Evolutionary conservation across 2,888 invertebrate species (phyloP).

Genomic region (Macaria notata): DNA sequence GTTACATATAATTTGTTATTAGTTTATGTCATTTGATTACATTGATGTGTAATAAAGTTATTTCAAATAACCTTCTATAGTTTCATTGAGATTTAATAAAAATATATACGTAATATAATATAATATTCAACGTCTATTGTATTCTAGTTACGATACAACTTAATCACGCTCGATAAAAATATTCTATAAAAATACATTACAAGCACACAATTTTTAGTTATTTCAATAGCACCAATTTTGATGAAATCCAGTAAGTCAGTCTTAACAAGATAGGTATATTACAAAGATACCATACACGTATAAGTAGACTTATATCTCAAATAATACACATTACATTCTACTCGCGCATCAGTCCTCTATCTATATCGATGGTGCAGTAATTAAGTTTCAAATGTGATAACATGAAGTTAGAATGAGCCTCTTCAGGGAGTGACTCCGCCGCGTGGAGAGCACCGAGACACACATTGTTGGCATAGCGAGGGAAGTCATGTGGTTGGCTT

Average conservation of each 20-base stretch:
- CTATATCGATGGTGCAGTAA: conserved; percentile 8
- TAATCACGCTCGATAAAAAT: not conserved
- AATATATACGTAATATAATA: not conserved
- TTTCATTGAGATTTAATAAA: conserved; percentile 13
- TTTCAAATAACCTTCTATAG: conserved; percentile 37
- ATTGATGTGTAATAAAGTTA: conserved; percentile 75
- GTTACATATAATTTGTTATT: conserved; percentile 54
- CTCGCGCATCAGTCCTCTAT: conserved; percentile 4
- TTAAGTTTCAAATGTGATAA: conserved; percentile 15
- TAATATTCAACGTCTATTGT: not conserved
- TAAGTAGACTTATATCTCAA: not conserved
- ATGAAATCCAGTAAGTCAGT: not conserved
- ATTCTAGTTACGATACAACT: not conserved
- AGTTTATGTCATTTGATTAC: conserved; percentile 50
- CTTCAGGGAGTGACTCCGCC: conserved; percentile 8
- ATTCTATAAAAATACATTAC: not conserved
- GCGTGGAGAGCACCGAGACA: conserved; percentile 2
- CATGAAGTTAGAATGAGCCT: conserved; percentile 12
- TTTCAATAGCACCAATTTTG: not conserved
- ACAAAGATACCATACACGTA: not conserved
- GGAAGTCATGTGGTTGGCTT: not conserved
- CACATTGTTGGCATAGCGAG: conserved; percentile 9
- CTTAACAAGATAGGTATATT: not conserved
- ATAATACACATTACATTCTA: not conserved
- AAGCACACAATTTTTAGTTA: not conserved